Conservation (phyloP, 2,888 invertebrate genomes). For the Quadriops clusia region DNA sequence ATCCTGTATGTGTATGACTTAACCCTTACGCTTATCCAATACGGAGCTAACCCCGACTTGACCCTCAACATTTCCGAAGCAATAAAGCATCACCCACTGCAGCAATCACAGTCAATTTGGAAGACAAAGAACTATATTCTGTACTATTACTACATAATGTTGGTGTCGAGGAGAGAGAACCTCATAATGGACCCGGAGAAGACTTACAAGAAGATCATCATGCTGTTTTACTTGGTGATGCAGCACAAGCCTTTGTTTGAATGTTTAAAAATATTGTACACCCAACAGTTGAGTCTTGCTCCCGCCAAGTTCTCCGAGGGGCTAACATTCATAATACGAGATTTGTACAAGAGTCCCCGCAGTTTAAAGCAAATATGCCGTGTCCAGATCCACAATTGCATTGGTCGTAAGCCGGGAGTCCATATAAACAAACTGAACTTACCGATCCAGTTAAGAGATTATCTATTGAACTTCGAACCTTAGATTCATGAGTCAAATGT, state of each 20-base stretch:
- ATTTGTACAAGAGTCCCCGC: slow-evolving; percentile 52
- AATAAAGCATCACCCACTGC: slow-evolving; percentile 32
- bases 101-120: slow-evolving; percentile 37
- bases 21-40: slow-evolving; percentile 57
- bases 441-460: slow-evolving; percentile 55
- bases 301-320: slow-evolving; percentile 51
- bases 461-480: slow-evolving; percentile 53
- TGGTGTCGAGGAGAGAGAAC: slow-evolving; percentile 55
- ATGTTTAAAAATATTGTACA: slow-evolving; percentile 55
- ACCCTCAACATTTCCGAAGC: slow-evolving; percentile 41
- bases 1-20: slow-evolving; percentile 57
- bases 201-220: slow-evolving; percentile 52
- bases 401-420: slow-evolving; percentile 51
- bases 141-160: slow-evolving; percentile 59
- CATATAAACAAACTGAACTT: slow-evolving; percentile 54
- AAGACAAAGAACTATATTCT: slow-evolving; percentile 50
- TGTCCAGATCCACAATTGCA: slow-evolving; percentile 54
- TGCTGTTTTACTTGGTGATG: slow-evolving; percentile 55
- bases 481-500: slow-evolving; percentile 21
- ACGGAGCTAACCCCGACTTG: slow-evolving; percentile 62
- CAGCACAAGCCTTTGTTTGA: slow-evolving; percentile 54
- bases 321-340: slow-evolving; percentile 48
- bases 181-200: slow-evolving; percentile 49
- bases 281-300: slow-evolving; percentile 50
- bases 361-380: slow-evolving; percentile 61